A percentile compares a stretch with the other conserved stretches of the same genome.
phyloP scores from a whole-genome alignment of 2,113 vertebrate genomes.

The Rhabdornis inornatus region DNA sequence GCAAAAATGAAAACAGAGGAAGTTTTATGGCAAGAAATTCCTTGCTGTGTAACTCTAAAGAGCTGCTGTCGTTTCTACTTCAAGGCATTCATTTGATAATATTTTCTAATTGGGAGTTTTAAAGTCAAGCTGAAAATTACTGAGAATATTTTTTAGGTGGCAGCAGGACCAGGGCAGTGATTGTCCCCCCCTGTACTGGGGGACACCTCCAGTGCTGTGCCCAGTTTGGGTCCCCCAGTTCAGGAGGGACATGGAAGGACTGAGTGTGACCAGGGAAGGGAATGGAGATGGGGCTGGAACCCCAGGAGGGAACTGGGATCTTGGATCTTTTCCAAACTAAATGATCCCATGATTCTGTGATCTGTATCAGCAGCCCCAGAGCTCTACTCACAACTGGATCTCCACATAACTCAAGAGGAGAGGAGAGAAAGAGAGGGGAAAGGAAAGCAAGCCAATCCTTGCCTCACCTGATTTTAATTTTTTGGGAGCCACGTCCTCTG shows the following conservation, averaged over 20 bases:
- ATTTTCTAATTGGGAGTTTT: background rate
- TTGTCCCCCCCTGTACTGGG: background rate
- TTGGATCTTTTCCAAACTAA: background rate
- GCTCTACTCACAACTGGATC: background rate
- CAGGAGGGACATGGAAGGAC: background rate
- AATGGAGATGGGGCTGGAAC: background rate
- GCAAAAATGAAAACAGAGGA: background rate
- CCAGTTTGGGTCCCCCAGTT: background rate
- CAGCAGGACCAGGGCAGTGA: background rate
- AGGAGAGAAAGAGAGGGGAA: no score
- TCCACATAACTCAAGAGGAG: background rate
- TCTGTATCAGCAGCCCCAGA: background rate
- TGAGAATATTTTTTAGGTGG: background rate
- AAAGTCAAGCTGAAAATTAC: background rate
- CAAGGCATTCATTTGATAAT: background rate
- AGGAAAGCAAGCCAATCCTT: background rate
- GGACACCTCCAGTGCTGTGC: background rate
- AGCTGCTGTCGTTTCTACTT: background rate
- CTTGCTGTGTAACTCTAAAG: background rate
- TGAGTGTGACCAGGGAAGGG: background rate
- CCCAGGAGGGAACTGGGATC: background rate
- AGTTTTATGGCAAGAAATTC: background rate
- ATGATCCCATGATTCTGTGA: background rate
- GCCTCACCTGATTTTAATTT: conserved; percentile 45
- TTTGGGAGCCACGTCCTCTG: background rate